Evolutionary conservation across 2,797 vertebrate genomes (phyloP), one percentile per base, ranked within the genome.

Genomic region (Malacoraja senta): DNA sequence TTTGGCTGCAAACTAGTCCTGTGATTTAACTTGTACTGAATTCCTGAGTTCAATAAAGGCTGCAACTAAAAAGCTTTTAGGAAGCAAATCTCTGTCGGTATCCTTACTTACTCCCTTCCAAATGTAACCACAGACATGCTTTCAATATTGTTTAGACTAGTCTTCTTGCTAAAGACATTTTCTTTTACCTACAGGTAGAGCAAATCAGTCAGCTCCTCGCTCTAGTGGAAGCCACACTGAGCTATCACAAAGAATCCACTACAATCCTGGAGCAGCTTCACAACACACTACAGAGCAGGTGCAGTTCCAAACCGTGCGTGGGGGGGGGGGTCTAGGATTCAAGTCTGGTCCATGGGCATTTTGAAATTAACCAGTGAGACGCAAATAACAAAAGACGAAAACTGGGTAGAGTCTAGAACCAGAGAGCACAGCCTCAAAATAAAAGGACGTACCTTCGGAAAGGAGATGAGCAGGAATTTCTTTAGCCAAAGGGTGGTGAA

Each of bases 191-290:
- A 91, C 94, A 99, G 98, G 96, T 98, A 95, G 98, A 99, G 93
- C 98, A 99, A 96, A 98, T 98, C 93, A 98, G 97, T 95, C 98
- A 99, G 96, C 94, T 99, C 95, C 95, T 97, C 0, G 97, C 97
- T 44, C 97, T 99, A 93, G 95, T 98, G 24, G 97, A 98, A 95
- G 98, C 98, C 0, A 97, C 97, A 0, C 93, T 98, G 81, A 98
- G 97, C 94, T 99, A 98, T 94, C 98, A 99, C 94, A 96, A 94
- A 44, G 98, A 98, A 95, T 97, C 98, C 0, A 93, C 96, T 19
- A 96, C 97, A 71, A 98, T 99, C 94, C 95, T 99, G 95, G 96
- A 98, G 94, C 97, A 98, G 38, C 97, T 99, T 76, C 97, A 97
- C 63, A 95, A 93, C 93, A 97, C 96, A 94, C 96, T 99, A 93